phyloP scores from a whole-genome alignment of 1,140 invertebrate species.

The Tetramorium simillimum region DNA sequence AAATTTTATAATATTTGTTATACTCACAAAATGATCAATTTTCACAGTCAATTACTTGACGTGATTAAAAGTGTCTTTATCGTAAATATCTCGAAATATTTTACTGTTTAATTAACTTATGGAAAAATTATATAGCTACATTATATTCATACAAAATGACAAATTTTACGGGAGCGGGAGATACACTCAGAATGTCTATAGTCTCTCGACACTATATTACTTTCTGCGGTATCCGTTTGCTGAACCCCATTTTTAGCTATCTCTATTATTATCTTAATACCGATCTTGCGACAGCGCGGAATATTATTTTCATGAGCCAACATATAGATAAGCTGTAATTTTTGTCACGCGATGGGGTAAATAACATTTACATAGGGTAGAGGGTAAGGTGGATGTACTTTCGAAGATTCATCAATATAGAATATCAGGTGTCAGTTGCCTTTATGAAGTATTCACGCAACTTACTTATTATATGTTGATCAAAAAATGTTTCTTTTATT shows the following conservation, averaged over 20 bases:
- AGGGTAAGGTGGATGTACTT: neutral
- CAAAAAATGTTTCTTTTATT: slow-evolving; percentile 7
- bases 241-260: neutral
- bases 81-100: neutral
- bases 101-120: neutral
- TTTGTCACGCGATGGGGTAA: slow-evolving; percentile 11
- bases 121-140: too few relatives aligned
- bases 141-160: neutral
- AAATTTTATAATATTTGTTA: neutral
- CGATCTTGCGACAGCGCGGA: neutral
- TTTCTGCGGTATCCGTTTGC: neutral
- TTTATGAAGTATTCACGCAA: slow-evolving; percentile 20
- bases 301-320: slow-evolving; percentile 28
- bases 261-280: slow-evolving; percentile 11
- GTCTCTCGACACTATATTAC: neutral
- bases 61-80: neutral
- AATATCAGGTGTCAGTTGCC: neutral
- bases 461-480: neutral
- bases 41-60: neutral
- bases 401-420: neutral
- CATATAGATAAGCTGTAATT: neutral
- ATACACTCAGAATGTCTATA: neutral
- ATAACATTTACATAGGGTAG: neutral
- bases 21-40: neutral
- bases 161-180: neutral